phyloP scores from a whole-genome alignment of 2,113 vertebrate species.

The Gasterosteus nipponicus region DNA sequence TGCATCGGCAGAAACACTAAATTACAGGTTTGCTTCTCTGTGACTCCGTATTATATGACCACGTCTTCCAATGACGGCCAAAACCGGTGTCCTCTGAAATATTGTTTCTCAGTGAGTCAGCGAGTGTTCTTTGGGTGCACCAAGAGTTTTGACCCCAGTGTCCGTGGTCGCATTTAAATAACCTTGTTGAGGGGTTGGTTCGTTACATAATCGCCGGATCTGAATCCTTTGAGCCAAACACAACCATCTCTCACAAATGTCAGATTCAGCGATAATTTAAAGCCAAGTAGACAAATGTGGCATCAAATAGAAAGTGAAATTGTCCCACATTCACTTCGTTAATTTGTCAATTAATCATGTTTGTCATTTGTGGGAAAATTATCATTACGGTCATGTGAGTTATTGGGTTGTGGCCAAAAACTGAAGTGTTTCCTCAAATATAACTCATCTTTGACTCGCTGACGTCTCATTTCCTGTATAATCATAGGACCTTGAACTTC shows the following conservation, averaged over 20 bases:
- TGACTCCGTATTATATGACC: constrained; percentile 54
- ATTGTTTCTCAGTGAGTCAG: constrained; percentile 62
- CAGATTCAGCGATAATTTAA: not conserved
- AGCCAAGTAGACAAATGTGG: not conserved
- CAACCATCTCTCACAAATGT: not conserved
- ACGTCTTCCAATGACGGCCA: constrained; percentile 60
- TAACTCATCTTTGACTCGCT: constrained; percentile 8
- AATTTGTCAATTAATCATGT: too few species aligned
- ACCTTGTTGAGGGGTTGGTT: constrained; percentile 5
- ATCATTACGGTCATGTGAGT: too few species aligned
- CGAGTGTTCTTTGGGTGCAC: constrained; percentile 39
- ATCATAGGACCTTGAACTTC: not conserved
- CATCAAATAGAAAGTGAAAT: not conserved
- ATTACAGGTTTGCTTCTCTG: constrained; percentile 72
- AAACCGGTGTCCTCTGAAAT: constrained; percentile 57
- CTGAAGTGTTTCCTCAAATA: constrained; percentile 11
- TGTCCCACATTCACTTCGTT: too few species aligned
- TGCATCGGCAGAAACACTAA: constrained; percentile 68
- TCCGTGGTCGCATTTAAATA: constrained; percentile 41
- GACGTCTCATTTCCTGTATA: constrained; percentile 28
- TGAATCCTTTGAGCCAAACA: not conserved
- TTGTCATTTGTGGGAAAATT: too few species aligned
- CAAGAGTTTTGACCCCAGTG: constrained; percentile 22
- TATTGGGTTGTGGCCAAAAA: too few species aligned
- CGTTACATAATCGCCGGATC: not conserved